These are phyloP conservation scores for Agelaius phoeniceus DNA, from an alignment of 2,113 vertebrate species.

Conservation along the genomic window DNA sequence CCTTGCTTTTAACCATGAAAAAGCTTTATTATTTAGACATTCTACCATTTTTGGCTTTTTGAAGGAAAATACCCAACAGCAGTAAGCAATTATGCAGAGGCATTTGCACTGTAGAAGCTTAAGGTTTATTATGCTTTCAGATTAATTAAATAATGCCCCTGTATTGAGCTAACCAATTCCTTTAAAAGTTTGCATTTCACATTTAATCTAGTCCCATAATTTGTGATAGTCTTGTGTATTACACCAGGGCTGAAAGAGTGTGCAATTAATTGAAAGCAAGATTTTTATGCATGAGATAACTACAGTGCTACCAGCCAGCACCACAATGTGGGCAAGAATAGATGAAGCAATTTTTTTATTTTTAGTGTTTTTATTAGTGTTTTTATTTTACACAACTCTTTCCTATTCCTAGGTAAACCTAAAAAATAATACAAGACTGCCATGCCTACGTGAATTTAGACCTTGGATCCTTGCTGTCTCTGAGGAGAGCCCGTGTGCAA, in stretches of 20 bases:
- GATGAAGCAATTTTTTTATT: background rate
- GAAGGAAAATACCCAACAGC: background rate
- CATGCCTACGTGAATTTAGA: background rate
- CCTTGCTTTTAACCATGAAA: background rate
- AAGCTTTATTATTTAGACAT: background rate
- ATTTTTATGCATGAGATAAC: slow-evolving; percentile 40
- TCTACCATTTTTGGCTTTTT: background rate
- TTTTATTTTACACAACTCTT: background rate
- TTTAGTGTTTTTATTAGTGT: background rate
- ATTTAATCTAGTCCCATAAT: slow-evolving; percentile 44
- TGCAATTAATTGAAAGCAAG: slow-evolving; percentile 43
- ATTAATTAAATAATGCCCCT: slow-evolving; percentile 26
- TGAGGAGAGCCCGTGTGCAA: background rate
- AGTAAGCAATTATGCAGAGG: slow-evolving; percentile 4
- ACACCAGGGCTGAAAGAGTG: background rate
- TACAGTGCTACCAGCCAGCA: background rate
- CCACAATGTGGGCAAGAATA: background rate
- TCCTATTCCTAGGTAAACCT: background rate
- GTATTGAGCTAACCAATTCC: background rate
- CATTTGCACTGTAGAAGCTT: background rate
- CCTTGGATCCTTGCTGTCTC: background rate
- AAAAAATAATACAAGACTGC: background rate
- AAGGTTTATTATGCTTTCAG: slow-evolving; percentile 25
- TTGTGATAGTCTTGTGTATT: slow-evolving; percentile 15
- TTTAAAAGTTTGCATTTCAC: slow-evolving; percentile 38